Percentiles rank a stretch among this genome's conserved stretches.
phyloP scores from a whole-genome alignment of 2,113 vertebrate genomes.

The Pelobates fuscus region DNA sequence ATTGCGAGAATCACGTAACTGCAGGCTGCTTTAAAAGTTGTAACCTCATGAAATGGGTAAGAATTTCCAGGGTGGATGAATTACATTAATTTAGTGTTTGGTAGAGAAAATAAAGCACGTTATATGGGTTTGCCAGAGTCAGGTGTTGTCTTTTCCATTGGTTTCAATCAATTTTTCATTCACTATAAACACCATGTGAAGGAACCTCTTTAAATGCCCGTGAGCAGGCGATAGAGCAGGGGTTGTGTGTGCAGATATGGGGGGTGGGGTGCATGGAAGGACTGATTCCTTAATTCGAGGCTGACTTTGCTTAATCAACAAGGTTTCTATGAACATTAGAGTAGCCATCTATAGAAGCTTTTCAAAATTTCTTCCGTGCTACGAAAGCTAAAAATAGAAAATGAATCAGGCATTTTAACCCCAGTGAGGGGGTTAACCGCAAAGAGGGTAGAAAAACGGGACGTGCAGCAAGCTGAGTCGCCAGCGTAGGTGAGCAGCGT shows the following conservation, averaged over 20 bases:
- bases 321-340: not conserved
- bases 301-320: no score
- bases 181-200: conserved; percentile 54
- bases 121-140: conserved; percentile 53
- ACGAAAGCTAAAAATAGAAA: no score
- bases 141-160: conserved; percentile 59
- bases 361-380: no score
- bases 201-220: conserved; percentile 56
- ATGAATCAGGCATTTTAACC: no score
- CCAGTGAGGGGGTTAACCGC: no score
- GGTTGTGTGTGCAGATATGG: not conserved
- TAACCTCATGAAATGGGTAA: conserved; percentile 9
- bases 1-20: conserved; percentile 6
- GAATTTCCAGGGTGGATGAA: conserved; percentile 58
- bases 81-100: conserved; percentile 57
- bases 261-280: conserved; percentile 55
- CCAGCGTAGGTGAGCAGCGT: no score
- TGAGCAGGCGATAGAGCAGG: not conserved
- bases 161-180: conserved; percentile 62
- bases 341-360: not conserved
- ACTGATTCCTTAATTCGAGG: conserved; percentile 27
- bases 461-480: no score
- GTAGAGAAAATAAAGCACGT: conserved; percentile 50
- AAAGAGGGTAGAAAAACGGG: no score
- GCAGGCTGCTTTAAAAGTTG: not conserved